Conservation (phyloP, 2,888 invertebrate genomes). For the Drosophila rellima region DNA sequence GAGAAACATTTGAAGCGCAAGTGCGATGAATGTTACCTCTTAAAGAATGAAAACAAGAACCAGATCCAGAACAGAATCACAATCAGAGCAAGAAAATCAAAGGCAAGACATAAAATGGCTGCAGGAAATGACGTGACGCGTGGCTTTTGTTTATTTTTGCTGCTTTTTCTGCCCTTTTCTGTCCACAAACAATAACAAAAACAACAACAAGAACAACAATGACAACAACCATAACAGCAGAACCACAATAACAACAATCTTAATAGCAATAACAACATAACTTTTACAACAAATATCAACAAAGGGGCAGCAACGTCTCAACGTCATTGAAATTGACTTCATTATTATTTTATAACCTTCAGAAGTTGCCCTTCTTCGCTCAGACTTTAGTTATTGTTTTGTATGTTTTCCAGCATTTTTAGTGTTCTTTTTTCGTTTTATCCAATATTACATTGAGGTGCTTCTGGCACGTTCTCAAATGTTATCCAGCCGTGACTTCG, state of each 20-base stretch:
- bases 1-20: conserved; percentile 30
- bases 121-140: conserved; percentile 74
- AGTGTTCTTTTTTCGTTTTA: conserved; percentile 50
- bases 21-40: conserved; percentile 25
- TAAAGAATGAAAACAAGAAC: conserved; percentile 8
- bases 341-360: conserved; percentile 71
- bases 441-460: conserved; percentile 67
- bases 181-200: conserved; percentile 46
- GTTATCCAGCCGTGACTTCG: conserved; percentile 24
- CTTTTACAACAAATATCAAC: conserved; percentile 58
- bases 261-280: conserved; percentile 59
- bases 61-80: conserved; percentile 9
- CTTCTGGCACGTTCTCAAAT: conserved; percentile 67
- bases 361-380: conserved; percentile 38
- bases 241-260: conserved; percentile 36
- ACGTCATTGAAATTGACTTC: conserved; percentile 75
- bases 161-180: conserved; percentile 45
- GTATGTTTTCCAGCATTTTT: conserved; percentile 16
- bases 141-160: conserved; percentile 63
- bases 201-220: conserved; percentile 33
- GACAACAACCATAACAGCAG: conserved; percentile 34
- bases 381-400: conserved; percentile 45
- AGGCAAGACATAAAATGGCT: conserved; percentile 69
- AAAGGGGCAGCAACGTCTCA: conserved; percentile 37
- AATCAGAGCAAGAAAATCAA: conserved; percentile 48